Conservation (phyloP, 2,888 invertebrate species). For the Monoplex corrugatus region DNA sequence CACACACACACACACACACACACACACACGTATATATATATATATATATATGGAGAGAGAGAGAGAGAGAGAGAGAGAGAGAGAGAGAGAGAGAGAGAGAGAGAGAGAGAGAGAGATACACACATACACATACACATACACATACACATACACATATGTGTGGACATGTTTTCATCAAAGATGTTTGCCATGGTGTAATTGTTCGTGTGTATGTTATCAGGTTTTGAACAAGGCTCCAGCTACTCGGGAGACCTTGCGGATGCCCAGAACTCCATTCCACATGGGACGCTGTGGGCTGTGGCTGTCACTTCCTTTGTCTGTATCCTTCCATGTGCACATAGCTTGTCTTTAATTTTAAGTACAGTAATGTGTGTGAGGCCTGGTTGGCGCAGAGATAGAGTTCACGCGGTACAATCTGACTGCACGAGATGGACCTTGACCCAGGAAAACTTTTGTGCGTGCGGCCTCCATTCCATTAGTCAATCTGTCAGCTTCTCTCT, state of each 20-base stretch:
- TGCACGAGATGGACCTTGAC: no score
- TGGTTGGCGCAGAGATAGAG: no score
- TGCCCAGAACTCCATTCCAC: constrained; percentile 98
- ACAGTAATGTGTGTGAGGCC: no score
- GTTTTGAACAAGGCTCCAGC: constrained; percentile 99
- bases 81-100: no score
- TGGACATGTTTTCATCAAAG: not conserved
- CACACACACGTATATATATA: no score
- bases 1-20: no score
- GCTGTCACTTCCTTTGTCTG: constrained; percentile 96
- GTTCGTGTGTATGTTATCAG: constrained; percentile 82
- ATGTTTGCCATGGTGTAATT: not conserved
- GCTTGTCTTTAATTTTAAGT: no score
- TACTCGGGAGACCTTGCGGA: constrained; percentile 98
- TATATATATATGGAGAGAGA: not conserved
- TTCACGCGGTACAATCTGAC: no score
- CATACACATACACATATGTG: not conserved
- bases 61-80: not conserved
- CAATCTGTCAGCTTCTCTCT: no score
- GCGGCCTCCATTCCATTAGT: no score
- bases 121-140: no score
- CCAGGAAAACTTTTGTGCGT: no score
- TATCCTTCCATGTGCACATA: constrained; percentile 78
- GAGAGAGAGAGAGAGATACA: not conserved
- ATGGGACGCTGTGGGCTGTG: constrained; percentile 98